Percentiles rank a stretch among this genome's conserved stretches.
Conservation (phyloP, 2,113 vertebrate genomes). For the Ammodytes marinus region DNA sequence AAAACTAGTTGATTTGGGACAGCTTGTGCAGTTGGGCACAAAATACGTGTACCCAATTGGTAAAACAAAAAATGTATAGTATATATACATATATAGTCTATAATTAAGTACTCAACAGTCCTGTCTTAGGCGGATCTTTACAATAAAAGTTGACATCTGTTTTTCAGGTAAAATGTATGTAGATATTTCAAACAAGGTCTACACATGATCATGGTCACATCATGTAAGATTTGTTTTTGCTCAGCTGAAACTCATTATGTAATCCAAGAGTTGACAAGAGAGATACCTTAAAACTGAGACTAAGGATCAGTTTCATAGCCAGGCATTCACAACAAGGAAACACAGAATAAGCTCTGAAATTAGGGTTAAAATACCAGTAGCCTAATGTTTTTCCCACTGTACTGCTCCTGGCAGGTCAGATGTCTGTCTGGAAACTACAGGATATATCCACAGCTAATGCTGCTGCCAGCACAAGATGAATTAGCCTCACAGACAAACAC, state of each 20-base stretch:
- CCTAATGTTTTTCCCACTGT: conserved; percentile 34
- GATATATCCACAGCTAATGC: conserved; percentile 47
- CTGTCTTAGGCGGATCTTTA: no score
- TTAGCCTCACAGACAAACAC: conserved; percentile 47
- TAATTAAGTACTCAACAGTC: no score
- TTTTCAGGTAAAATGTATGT: no score
- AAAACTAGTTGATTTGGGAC: no score
- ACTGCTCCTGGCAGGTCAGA: conserved; percentile 48
- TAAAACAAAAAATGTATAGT: no score
- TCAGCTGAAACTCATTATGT: neutral
- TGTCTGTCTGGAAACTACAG: conserved; percentile 53
- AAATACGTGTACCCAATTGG: no score
- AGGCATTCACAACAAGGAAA: neutral
- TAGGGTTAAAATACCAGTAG: conserved; percentile 17
- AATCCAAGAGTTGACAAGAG: neutral
- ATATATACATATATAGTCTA: no score
- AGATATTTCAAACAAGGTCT: no score
- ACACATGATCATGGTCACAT: no score
- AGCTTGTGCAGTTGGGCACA: no score
- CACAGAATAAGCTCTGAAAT: neutral
- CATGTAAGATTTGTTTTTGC: neutral
- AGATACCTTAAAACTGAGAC: neutral
- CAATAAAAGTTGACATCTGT: neutral
- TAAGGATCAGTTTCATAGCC: neutral
- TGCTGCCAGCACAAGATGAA: conserved; percentile 67